A percentile compares a stretch with the other conserved stretches of the same genome.
Conservation (phyloP, 2,113 vertebrate species). For the Sylvilagus bachmani region DNA sequence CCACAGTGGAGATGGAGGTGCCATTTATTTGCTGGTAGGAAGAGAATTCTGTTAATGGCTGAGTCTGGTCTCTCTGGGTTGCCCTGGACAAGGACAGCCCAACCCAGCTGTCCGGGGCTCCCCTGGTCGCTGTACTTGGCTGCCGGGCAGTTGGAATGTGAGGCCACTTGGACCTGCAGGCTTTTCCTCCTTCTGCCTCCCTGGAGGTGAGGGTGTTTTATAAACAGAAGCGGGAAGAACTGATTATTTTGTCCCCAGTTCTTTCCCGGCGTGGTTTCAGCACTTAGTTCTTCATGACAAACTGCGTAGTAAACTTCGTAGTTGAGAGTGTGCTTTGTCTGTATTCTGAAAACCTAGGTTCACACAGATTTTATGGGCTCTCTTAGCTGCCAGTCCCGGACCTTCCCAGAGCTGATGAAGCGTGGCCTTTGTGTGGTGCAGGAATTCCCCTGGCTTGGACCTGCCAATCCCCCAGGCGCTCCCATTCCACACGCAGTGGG, state of each 20-base stretch:
- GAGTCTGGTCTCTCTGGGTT: not conserved
- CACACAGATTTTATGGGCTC: not conserved
- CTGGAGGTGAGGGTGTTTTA: not conserved
- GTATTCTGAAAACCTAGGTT: constrained; percentile 8
- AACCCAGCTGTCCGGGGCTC: not conserved
- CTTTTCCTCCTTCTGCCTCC: not conserved
- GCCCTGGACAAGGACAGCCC: constrained; percentile 10
- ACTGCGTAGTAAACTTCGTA: not conserved
- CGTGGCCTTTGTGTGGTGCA: constrained; percentile 28
- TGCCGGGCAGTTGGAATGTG: not conserved
- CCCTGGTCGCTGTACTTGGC: not conserved
- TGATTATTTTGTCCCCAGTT: not conserved
- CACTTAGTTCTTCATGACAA: constrained; percentile 19
- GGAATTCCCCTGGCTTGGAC: constrained; percentile 50
- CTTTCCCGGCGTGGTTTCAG: constrained; percentile 24
- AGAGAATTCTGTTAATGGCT: not conserved
- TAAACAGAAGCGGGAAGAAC: not conserved
- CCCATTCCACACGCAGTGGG: not conserved
- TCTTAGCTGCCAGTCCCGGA: constrained; percentile 16
- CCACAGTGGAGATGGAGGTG: not conserved
- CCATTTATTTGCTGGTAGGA: constrained; percentile 33
- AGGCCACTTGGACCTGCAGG: not conserved
- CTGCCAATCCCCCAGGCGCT: not conserved
- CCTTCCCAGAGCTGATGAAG: constrained; percentile 29
- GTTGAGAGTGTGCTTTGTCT: not conserved